Evolutionary conservation across 2,113 vertebrate species (phyloP).

Genomic region (Epinephelus moara): DNA sequence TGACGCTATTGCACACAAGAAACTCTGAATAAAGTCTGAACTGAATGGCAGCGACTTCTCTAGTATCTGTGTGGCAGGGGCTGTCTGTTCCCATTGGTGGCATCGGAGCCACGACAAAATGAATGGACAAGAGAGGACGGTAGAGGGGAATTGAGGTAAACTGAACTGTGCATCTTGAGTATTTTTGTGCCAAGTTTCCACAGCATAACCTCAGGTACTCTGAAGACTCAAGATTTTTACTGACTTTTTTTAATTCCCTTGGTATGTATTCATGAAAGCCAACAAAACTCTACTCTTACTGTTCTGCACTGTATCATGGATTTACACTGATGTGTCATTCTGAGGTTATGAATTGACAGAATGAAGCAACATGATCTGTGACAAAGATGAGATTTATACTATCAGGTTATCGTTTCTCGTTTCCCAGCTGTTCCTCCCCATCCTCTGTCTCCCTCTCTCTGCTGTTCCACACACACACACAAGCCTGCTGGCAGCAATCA

Average conservation of each 20-base stretch:
- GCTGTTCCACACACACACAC: too few species aligned
- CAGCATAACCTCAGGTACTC: not conserved
- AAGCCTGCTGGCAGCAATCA: too few species aligned
- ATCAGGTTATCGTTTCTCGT: too few species aligned
- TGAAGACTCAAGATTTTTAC: not conserved
- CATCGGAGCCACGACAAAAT: not conserved
- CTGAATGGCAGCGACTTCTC: not conserved
- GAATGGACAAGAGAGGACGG: not conserved
- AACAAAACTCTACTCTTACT: not conserved
- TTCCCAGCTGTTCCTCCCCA: too few species aligned
- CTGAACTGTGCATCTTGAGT: not conserved
- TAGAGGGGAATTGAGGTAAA: slow-evolving; percentile 1
- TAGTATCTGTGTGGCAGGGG: not conserved
- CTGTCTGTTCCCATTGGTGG: not conserved
- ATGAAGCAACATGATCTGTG: too few species aligned
- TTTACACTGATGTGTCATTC: too few species aligned
- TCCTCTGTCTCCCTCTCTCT: too few species aligned
- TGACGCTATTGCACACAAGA: not conserved
- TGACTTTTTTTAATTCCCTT: too few species aligned
- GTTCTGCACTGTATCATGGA: not conserved
- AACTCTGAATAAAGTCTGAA: slow-evolving; percentile 10
- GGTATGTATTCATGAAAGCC: too few species aligned
- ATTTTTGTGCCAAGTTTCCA: not conserved
- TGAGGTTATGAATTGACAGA: too few species aligned
- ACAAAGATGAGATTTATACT: too few species aligned